phyloP scores from a whole-genome alignment of 2,797 vertebrate genomes.

The Nyctibius grandis region DNA sequence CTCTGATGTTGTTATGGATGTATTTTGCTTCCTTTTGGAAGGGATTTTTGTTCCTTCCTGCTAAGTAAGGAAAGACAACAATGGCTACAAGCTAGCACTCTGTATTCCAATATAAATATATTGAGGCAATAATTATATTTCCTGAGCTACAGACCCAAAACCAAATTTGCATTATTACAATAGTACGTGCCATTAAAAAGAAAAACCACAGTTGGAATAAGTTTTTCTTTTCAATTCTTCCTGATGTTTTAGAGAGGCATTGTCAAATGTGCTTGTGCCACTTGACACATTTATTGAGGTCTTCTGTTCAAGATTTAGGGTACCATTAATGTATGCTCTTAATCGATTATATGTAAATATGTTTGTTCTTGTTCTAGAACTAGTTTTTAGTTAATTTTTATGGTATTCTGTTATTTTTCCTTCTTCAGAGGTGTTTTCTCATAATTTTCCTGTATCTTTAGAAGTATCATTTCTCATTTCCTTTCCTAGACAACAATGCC shows the following conservation, averaged over 20 bases:
- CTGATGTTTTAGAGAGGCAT: not conserved
- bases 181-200: not conserved
- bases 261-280: not conserved
- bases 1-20: not conserved
- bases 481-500: not conserved
- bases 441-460: not conserved
- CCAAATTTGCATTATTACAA: not conserved
- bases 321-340: not conserved
- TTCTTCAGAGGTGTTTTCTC: not conserved
- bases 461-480: not conserved
- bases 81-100: not conserved
- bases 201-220: not conserved
- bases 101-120: not conserved
- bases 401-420: not conserved
- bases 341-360: not conserved
- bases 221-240: not conserved
- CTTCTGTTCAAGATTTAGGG: not conserved
- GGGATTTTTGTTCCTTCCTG: conserved; percentile 8
- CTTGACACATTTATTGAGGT: not conserved
- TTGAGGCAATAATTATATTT: not conserved
- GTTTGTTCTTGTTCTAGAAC: not conserved
- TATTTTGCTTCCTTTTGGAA: not conserved
- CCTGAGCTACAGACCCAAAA: not conserved
- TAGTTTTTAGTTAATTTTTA: not conserved
- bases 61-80: not conserved